Evolutionary conservation across 2,113 vertebrate genomes (phyloP), one percentile per base, ranked within the genome.

Genomic region (Xiphorhynchus elegans): DNA sequence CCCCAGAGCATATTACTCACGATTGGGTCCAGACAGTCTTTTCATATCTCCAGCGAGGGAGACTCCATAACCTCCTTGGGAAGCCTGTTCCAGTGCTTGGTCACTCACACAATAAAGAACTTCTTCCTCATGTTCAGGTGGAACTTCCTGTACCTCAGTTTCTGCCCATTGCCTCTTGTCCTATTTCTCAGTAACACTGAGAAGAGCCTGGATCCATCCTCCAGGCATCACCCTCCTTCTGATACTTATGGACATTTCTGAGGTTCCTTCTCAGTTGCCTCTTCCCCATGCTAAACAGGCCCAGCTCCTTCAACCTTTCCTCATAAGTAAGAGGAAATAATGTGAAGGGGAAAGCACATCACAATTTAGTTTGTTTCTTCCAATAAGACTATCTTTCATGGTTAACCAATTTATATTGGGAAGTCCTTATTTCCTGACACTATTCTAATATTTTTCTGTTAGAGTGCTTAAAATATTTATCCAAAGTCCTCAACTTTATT

Each of bases 191-290:
- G 47, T 40, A 31, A 25, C 14, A 26, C 62, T 20, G 25, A 49
- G 35, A 37, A 9, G 14, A 35, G 35, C 47, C 29, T 35, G 63
- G 11, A 19, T 67, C 28, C 11, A 47, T 35, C 11, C 33, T 35
- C 40, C 5, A 21, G n/a, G 10, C 1, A 1, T 7, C 3, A 2
- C 29, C 11, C 31, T 14, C 11, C 35, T 55, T 35, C 47, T 40
- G 55, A 55, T 7, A 47, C 13, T 60, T 7, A 25, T 2, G 68
- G 40, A 13, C 14, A 11, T 35, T 31, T 35, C 10, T 23, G 20
- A 35, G 5, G 11, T 13, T 14, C 20, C 29, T 20, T 73, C 42
- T 75, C 29, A 15, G 28, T 47, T 0, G 0, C n/a, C 18, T 39
- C 53, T 46, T 53, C 40, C 52, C 17, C 6, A 62, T 53, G n/a